A percentile compares a stretch with the other conserved stretches of the same genome.
These are phyloP conservation scores for Aphodius granarius DNA, from an alignment of 2,888 invertebrate genomes.

Conservation along the genomic window DNA sequence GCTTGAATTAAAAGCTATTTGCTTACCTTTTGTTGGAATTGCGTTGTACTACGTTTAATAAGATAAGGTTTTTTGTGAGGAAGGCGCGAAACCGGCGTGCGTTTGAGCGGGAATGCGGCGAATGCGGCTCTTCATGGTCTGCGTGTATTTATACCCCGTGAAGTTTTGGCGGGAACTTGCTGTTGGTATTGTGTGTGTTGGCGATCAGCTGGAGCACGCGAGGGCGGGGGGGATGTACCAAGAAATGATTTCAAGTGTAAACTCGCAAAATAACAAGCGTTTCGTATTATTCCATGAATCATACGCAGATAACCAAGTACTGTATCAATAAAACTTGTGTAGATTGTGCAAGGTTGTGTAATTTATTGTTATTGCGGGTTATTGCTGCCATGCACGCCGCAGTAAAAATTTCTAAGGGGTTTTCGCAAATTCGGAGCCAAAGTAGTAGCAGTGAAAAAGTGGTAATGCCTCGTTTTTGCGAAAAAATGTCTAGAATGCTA, in stretches of 20 bases:
- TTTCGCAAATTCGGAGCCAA: too few species aligned
- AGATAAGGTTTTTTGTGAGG: not conserved
- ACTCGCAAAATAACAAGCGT: not conserved
- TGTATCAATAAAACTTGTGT: not conserved
- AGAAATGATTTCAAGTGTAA: not conserved
- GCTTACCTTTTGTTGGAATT: not conserved
- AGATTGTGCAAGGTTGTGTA: not conserved
- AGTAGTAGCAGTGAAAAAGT: too few species aligned
- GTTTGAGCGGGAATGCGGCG: not conserved
- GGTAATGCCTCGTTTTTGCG: too few species aligned
- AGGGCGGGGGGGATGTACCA: not conserved
- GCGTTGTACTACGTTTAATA: not conserved
- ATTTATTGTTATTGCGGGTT: not conserved
- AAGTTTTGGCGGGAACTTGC: not conserved
- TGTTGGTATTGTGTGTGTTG: not conserved
- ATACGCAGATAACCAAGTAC: not conserved
- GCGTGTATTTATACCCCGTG: not conserved
- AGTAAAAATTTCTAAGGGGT: too few species aligned
- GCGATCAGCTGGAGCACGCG: not conserved
- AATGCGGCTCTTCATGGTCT: not conserved
- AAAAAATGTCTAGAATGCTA: too few species aligned
- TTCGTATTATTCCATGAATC: not conserved
- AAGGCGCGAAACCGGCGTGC: not conserved
- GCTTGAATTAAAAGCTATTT: not conserved
- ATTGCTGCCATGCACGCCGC: not conserved